Conservation (phyloP, 92 coral and sea anemone species). For the Siderastrea radians region DNA sequence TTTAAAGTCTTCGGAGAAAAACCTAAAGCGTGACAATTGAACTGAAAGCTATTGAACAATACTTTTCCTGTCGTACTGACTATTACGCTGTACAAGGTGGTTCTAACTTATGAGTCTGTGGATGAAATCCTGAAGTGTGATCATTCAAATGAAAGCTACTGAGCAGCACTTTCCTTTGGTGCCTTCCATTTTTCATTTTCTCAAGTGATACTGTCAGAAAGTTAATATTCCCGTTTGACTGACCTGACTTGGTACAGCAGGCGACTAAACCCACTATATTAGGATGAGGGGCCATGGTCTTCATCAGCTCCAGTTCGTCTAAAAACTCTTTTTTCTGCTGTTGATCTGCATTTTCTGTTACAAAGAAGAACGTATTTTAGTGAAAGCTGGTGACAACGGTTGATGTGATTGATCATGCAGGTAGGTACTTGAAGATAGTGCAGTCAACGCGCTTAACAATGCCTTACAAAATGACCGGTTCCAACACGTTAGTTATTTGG, state of each 20-base stretch:
- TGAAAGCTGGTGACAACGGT: no score
- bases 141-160: no score
- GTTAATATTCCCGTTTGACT: background rate
- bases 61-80: background rate
- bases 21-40: no score
- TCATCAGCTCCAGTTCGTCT: slow-evolving; percentile 95
- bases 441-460: no score
- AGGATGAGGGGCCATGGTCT: slow-evolving; percentile 92
- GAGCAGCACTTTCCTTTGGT: no score
- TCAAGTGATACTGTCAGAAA: background rate
- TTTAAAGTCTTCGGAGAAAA: no score
- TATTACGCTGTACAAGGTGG: background rate
- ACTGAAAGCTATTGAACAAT: background rate
- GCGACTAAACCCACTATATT: slow-evolving; percentile 94
- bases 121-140: background rate
- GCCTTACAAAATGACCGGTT: no score
- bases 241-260: slow-evolving; percentile 94
- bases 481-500: no score
- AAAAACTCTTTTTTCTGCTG: slow-evolving; percentile 84
- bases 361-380: slow-evolving; percentile 1
- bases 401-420: no score
- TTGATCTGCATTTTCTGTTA: slow-evolving; percentile 73
- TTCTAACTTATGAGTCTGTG: background rate
- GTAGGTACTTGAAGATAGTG: no score
- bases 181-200: background rate